phyloP scores from a whole-genome alignment of 2,888 invertebrate genomes.

The Sarcophaga carnaria region DNA sequence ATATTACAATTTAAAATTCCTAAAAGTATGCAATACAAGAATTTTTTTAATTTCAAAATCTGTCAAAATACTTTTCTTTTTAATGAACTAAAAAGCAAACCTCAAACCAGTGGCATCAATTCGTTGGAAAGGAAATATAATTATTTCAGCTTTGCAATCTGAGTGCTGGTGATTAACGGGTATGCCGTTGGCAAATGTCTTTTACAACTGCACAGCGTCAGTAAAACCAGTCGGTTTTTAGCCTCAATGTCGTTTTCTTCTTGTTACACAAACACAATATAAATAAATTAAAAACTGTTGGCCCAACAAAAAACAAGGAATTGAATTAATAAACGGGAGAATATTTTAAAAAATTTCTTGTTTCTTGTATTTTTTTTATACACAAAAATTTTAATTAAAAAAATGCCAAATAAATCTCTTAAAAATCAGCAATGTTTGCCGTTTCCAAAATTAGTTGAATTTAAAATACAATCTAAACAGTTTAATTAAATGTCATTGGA shows the following conservation, averaged over 20 bases:
- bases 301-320: neutral
- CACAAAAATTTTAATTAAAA: conserved; percentile 3
- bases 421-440: neutral
- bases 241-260: neutral
- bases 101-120: neutral
- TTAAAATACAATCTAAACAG: neutral
- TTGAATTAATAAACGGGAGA: neutral
- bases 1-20: neutral
- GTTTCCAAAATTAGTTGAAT: no score
- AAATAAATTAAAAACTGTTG: neutral
- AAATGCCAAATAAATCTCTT: conserved; percentile 10
- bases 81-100: neutral
- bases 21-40: neutral
- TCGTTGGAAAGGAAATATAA: neutral
- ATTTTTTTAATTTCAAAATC: neutral
- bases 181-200: conserved; percentile 41
- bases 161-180: conserved; percentile 10
- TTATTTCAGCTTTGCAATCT: conserved; percentile 19
- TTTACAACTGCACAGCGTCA: conserved; percentile 31
- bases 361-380: no score
- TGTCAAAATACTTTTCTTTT: neutral
- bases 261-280: neutral
- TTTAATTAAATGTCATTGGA: neutral
- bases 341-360: no score
- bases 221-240: neutral